A percentile compares a stretch with the other conserved stretches of the same genome.
Evolutionary conservation across 2,797 vertebrate genomes (phyloP).

Genomic region (Lagocephalus sceleratus): DNA sequence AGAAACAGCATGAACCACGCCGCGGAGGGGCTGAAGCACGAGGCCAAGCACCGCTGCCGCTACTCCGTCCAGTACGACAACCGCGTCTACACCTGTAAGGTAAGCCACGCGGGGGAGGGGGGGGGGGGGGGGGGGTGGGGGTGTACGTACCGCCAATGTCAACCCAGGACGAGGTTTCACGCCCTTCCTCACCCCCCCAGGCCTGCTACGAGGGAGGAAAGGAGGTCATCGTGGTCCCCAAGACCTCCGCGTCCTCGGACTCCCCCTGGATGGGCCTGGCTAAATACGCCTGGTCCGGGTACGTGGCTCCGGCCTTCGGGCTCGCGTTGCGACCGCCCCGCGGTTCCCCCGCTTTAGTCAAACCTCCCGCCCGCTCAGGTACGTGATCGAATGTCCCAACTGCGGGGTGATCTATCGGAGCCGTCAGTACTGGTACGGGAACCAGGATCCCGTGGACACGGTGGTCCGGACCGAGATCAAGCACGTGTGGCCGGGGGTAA

Average conservation of each 20-base stretch:
- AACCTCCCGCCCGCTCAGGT: slow-evolving; percentile 43
- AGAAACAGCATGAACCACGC: slow-evolving; percentile 98
- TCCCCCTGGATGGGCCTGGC: slow-evolving; percentile 98
- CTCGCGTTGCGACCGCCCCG: not conserved
- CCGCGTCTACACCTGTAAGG: slow-evolving; percentile 97
- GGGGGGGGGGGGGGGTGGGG: too few species aligned
- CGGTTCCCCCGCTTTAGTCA: not conserved
- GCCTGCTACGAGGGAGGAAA: slow-evolving; percentile 96
- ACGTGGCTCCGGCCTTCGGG: slow-evolving; percentile 61
- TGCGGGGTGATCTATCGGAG: slow-evolving; percentile 82
- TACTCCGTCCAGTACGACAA: slow-evolving; percentile 95
- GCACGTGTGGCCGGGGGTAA: slow-evolving; percentile 96
- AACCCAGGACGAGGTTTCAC: too few species aligned
- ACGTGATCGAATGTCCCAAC: slow-evolving; percentile 72
- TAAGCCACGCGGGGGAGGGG: too few species aligned
- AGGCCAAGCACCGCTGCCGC: slow-evolving; percentile 90
- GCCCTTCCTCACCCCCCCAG: slow-evolving; percentile 59
- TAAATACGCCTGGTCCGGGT: slow-evolving; percentile 99
- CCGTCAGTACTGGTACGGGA: slow-evolving; percentile 74
- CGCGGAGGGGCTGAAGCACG: slow-evolving; percentile 86
- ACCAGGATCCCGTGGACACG: slow-evolving; percentile 90
- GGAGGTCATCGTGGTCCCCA: slow-evolving; percentile 94
- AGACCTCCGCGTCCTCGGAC: slow-evolving; percentile 97
- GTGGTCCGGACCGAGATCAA: slow-evolving; percentile 98
- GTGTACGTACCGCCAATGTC: too few species aligned